Percentiles rank a stretch among this genome's conserved stretches.
Conservation (phyloP, 2,113 vertebrate species). For the Parotia lawesii region DNA sequence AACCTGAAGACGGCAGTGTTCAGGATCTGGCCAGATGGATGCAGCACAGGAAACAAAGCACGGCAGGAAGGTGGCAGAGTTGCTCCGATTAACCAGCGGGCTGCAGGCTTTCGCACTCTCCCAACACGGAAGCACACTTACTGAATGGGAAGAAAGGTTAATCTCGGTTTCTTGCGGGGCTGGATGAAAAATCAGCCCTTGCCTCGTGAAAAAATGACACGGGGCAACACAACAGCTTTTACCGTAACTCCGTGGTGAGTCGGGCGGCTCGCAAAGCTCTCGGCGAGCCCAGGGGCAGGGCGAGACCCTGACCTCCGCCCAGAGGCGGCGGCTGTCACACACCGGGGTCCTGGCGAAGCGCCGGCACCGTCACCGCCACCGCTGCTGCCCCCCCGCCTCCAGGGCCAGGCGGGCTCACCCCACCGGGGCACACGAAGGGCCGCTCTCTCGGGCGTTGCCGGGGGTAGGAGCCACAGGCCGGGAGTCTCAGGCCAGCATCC, state of each 20-base stretch:
- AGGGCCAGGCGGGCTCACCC: neutral
- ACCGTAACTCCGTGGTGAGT: neutral
- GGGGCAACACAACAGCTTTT: neutral
- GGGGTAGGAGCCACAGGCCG: neutral
- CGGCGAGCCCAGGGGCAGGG: neutral
- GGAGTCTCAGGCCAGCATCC: neutral
- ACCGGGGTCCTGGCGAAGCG: neutral
- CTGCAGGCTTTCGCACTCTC: neutral
- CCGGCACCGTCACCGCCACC: neutral
- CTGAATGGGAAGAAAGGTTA: neutral
- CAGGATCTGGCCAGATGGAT: neutral
- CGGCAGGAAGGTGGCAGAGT: conserved; percentile 30
- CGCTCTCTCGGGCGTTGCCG: neutral
- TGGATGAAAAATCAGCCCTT: neutral
- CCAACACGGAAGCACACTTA: neutral
- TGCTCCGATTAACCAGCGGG: neutral
- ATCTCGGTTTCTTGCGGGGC: neutral
- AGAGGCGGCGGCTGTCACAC: neutral
- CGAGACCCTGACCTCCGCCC: no score
- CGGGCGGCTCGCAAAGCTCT: neutral
- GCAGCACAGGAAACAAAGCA: conserved; percentile 6
- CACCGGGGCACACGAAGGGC: neutral
- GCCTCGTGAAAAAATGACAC: neutral
- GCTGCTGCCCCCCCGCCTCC: neutral
- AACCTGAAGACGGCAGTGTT: neutral